phyloP scores from a whole-genome alignment of 2,797 vertebrate genomes.

The Aldrovandia affinis region DNA sequence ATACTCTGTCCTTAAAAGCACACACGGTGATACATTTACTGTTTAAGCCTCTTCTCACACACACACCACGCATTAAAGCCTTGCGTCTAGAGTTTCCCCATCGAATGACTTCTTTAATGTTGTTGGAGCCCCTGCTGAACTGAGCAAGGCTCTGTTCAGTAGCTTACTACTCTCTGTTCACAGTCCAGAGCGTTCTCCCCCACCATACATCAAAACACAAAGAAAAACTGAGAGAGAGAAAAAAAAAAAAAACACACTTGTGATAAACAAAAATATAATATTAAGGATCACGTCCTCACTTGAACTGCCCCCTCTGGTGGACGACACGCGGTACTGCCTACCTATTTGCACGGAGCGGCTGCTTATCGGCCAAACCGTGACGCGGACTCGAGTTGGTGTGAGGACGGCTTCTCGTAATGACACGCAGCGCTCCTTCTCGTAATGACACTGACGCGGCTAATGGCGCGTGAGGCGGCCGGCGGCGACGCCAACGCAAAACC shows the following conservation, averaged over 20 bases:
- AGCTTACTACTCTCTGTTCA: background rate
- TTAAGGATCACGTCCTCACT: background rate
- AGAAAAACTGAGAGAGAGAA: too few species aligned
- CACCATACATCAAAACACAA: background rate
- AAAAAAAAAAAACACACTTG: background rate
- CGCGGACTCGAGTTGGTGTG: too few species aligned
- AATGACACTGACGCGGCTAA: too few species aligned
- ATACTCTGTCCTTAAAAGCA: background rate
- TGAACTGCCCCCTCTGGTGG: conserved; percentile 56
- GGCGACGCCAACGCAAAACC: too few species aligned
- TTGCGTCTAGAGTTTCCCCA: background rate
- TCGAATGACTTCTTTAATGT: conserved; percentile 54
- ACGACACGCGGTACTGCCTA: conserved; percentile 40
- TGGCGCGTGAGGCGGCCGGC: too few species aligned
- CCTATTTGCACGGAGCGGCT: conserved; percentile 35
- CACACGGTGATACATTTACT: background rate
- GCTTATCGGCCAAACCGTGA: conserved; percentile 55
- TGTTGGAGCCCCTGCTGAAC: conserved; percentile 48
- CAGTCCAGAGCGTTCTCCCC: background rate
- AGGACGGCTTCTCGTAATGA: too few species aligned
- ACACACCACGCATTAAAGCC: background rate
- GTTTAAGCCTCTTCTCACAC: background rate
- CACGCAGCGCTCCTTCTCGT: too few species aligned
- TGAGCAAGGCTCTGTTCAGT: conserved; percentile 19
- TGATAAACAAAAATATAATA: background rate